Evolutionary conservation across 2,113 vertebrate species (phyloP), one percentile per base, ranked within the genome.

Genomic region (Eretmochelys imbricata): DNA sequence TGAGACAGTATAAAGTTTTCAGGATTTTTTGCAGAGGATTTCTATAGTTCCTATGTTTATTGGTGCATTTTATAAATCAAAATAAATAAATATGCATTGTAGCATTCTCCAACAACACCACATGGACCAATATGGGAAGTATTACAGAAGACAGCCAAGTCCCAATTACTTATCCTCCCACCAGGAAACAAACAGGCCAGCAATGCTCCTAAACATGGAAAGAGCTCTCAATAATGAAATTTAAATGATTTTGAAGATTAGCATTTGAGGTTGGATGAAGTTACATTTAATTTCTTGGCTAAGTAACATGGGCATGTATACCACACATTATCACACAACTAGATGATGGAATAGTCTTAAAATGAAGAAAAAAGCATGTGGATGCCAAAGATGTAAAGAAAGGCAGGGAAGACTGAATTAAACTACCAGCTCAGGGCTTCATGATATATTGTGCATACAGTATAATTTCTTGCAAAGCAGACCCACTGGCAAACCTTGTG

Each of bases 381-480:
- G n/a, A 85, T 87, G 27, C 31, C 83, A 89, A 65, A 84, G 85
- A 91, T 87, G 13, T 20, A 88, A 85, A 93, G 16, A 8, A 90
- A 89, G 27, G 2, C 72, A 1, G 12, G 22, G 78, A 55, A 7
- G 17, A 46, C 29, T 87, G 90, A 90, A 57, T 59, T 84, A 83
- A 76, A 57, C 13, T 38, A 69, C 2, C 25, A 95, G 75, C 38
- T 87, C 54, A 88, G 35, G 19, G 24, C 35, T 92, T 31, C 93
- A 9, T 80, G 51, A 85, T 17, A 80, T 1, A 42, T 49, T 62
- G 84, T 89, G 48, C 62, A 85, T 0, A 1, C 27, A 24, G 72
- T 84, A 27, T 1, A 80, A 69, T 85, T 59, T 85, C 53, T 89
- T 80, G 55, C 1, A 85, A 72, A 69, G 76, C 5, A 89, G 82